Base-by-base conservation (phyloP, 1,140 invertebrate genomes). In the Drosophila murphyi region DNA sequence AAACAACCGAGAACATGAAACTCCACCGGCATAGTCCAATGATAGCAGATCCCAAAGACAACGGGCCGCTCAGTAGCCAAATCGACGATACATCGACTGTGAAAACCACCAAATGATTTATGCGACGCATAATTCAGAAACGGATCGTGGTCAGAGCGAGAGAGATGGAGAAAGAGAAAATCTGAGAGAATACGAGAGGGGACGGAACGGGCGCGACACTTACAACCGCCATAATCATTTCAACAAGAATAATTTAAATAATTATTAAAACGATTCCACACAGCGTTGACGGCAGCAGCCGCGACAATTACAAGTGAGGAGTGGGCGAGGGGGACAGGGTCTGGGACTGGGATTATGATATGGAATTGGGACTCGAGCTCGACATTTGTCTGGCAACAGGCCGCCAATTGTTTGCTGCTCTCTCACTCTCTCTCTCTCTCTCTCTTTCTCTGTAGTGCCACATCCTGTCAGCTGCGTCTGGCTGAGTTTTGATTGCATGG, bases 201-300 rank as follows among this genome's bases (percentile, higher is more conserved):
- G 37, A 59, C 48, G 60, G 7, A 54, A 45, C 59, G 47, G 67
- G 77, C 69, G 62, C 76, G 76, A 87, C 80, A 83, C 85, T 89
- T 89, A 89, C 85, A 89, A 85, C 64, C 74, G 80, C 85, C 80
- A 89, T 89, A 89, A 89, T 89, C 80, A 89, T 89, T 89, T 89
- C 85, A 89, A 89, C 85, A 89, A 89, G 85, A 89, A 89, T 89
- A 89, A 89, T 89, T 89, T 85, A 89, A 89, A 89, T 89, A 89
- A 89, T 89, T 89, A 89, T 89, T 89, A 89, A 85, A 89, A 80
- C 76, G 63, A 80, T 78, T 80, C 73, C 60, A 64, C 67, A 67
- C 67, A 76, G 75, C 79, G 79, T 65, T 74, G 77, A 81, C 70
- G 79, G 72, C 70, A 50, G 50, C 75, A 57, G 73, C 78, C 64